Evolutionary conservation across 2,888 invertebrate species (phyloP).

Genomic region (Drosophila hamatofila): DNA sequence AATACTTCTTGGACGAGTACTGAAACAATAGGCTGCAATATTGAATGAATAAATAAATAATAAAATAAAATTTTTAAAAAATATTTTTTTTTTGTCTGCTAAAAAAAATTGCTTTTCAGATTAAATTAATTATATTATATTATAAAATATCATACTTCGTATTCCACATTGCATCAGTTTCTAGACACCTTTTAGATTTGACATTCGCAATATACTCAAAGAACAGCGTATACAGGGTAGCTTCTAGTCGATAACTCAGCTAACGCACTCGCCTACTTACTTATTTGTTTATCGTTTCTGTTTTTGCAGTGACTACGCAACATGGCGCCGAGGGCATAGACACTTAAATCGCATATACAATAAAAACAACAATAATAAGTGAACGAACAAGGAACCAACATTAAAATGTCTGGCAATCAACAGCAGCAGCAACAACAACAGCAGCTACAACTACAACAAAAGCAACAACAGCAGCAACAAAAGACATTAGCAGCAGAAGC

Average conservation of each 20-base stretch:
- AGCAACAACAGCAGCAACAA: constrained; percentile 49
- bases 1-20: no score
- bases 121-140: not conserved
- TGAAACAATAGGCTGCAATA: no score
- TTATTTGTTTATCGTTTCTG: constrained; percentile 47
- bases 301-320: constrained; percentile 57
- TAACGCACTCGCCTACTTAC: constrained; percentile 32
- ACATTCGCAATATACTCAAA: not conserved
- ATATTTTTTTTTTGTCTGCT: no score
- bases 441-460: constrained; percentile 45
- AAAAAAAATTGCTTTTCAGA: not conserved
- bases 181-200: no score
- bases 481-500: constrained; percentile 19
- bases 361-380: constrained; percentile 41
- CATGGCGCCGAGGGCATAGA: constrained; percentile 65
- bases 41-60: no score
- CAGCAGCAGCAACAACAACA: constrained; percentile 57
- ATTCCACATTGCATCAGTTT: not conserved
- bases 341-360: constrained; percentile 29
- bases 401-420: constrained; percentile 78
- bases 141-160: not conserved
- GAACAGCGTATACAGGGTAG: not conserved
- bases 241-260: not conserved
- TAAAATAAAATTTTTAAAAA: no score
- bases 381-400: constrained; percentile 64